phyloP scores from a whole-genome alignment of 2,888 invertebrate species.

The Latrodectus elegans region DNA sequence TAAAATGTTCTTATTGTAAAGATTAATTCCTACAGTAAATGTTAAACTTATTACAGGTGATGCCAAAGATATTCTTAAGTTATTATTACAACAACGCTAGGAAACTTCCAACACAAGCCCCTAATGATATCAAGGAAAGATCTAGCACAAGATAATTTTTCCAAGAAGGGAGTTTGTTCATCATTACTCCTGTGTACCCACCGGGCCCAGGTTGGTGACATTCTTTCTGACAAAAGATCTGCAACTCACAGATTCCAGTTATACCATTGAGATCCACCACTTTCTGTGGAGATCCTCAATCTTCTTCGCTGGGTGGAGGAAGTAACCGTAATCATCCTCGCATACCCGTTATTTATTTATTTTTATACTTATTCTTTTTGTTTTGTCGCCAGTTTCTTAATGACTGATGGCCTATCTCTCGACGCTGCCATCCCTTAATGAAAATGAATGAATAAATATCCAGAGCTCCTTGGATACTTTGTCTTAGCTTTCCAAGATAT shows the following conservation, averaged over 20 bases:
- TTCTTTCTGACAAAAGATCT: slow-evolving; percentile 36
- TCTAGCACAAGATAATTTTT: slow-evolving; percentile 15
- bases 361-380: slow-evolving; percentile 5
- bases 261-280: slow-evolving; percentile 20
- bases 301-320: not conserved
- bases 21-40: too few species aligned
- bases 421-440: slow-evolving; percentile 61
- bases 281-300: not conserved
- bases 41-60: too few species aligned
- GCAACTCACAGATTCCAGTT: not conserved
- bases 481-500: slow-evolving; percentile 11
- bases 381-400: slow-evolving; percentile 19
- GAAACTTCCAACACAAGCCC: not conserved
- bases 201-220: slow-evolving; percentile 29
- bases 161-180: slow-evolving; percentile 7
- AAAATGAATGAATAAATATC: slow-evolving; percentile 66
- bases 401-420: slow-evolving; percentile 59
- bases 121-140: not conserved
- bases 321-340: not conserved
- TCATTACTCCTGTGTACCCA: slow-evolving; percentile 14
- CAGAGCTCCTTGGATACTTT: slow-evolving; percentile 33
- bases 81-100: not conserved
- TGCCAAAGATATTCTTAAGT: too few species aligned
- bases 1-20: too few species aligned
- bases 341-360: not conserved